Base-by-base conservation (phyloP, 2,888 invertebrate genomes). In the Agrochola macilenta region DNA sequence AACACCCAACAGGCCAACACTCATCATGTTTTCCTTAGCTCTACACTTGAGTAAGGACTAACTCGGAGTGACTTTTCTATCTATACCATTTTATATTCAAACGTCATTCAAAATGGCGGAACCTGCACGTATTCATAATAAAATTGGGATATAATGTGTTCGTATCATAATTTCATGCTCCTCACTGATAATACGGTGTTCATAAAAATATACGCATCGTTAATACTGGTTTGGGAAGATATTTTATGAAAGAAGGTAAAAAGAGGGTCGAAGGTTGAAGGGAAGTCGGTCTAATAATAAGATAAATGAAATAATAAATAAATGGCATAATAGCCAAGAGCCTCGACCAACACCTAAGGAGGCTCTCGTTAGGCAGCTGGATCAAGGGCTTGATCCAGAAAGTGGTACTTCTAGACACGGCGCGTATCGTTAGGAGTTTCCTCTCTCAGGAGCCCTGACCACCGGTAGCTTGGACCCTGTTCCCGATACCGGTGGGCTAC, bases 61-160 rank as follows among this genome's bases (percentile, higher is more conserved):
- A 52, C 26, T 46, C 23, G 8, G 23, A 66, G 49, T 63, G 26
- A 64, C 43, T 14, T 64, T 80, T 73, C 52, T 52, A 35, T 65
- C 43, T 72, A 72, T 43, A 57, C 11, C 30, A 26, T 58, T 35
- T 71, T 35, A 65, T 73, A 80, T 80, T 73, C 64, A 60, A 73
- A 73, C 57, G 35, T 52, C 17, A 80, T 65, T 73, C 26, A 54
- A 81, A 80, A 61, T 81, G 74, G 66, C 66, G 39, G 14, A 66
- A 39, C 39, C 46, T 26, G 39, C 66, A 74, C 54, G 82, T 82
- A 69, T 70, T 35, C 49, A 46, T 60, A 68, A 52, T 76, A 68
- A 76, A 70, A 82, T 76, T 82, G 57, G 20, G 60, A 49, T 57
- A 69, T 39, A 74, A 81, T 74, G 61, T 80, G 81, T 66, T 81